Evolutionary conservation across 2,888 invertebrate genomes (phyloP), one percentile per base, ranked within the genome.

Genomic region (Lithophane leautieri): DNA sequence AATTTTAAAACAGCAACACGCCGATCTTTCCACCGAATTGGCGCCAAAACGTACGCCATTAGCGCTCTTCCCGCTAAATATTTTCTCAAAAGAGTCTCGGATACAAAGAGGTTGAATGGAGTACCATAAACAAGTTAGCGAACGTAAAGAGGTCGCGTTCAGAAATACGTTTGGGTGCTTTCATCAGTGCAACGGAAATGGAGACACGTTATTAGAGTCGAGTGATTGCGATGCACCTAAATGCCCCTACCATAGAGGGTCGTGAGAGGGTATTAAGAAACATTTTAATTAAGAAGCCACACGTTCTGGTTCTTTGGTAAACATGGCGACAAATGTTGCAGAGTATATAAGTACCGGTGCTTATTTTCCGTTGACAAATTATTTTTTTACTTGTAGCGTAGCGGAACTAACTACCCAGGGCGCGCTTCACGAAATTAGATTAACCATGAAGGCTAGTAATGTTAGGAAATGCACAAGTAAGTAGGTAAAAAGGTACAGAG

Each of bases 131-230:
- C 85, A 87, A 86, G 85, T 87, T 86, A 78, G 82, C 79, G 83
- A 82, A 83, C 81, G 79, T 84, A 83, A 84, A 85, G 88, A 86
- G 88, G 73, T 85, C 76, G 82, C 84, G 84, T 87, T 83, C 84
- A 70, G 84, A 81, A 87, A 88, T 82, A 73, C 83, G 83, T 86
- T 85, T 85, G 68, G 85, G 73, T 81, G 84, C 83, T 89, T 89
- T 86, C 90, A 89, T 90, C 88, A 88, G 85, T 68, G 80, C 82
- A 83, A 63, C 85, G 89, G 90, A 90, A 90, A 90, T 90, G 76
- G 82, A 86, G 84, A 84, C 75, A 79, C 82, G 83, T 86, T 85
- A 87, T 82, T 85, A 79, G 78, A 80, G 74, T 68, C 81, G 82
- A 86, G 79, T 87, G 86, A 87, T 86, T 88, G 86, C 83, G 60